Conservation (phyloP, 1,140 invertebrate genomes). For the Drosophila lini region DNA sequence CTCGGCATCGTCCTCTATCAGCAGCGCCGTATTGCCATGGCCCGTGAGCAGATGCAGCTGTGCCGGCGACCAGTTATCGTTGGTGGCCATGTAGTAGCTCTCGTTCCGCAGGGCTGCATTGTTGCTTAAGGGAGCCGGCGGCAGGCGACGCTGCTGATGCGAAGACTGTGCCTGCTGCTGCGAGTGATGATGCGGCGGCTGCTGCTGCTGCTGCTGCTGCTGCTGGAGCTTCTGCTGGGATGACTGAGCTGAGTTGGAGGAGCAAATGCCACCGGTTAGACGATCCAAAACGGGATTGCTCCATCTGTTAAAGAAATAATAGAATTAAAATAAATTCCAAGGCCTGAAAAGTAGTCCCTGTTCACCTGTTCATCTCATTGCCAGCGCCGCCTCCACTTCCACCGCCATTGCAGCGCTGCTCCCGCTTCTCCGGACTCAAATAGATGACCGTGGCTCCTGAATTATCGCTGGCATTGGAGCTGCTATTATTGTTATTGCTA, state of each 20-base stretch:
- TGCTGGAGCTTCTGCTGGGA: slow-evolving; percentile 41
- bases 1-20: slow-evolving; percentile 89
- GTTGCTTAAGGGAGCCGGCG: slow-evolving; percentile 57
- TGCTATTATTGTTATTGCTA: slow-evolving; percentile 58
- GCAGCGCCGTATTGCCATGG: slow-evolving; percentile 84
- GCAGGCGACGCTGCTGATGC: slow-evolving; percentile 52
- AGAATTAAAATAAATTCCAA: background rate
- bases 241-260: slow-evolving; percentile 67
- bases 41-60: slow-evolving; percentile 69
- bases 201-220: slow-evolving; percentile 45
- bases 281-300: slow-evolving; percentile 94
- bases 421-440: slow-evolving; percentile 85
- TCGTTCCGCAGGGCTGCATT: slow-evolving; percentile 88
- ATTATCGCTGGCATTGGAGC: slow-evolving; percentile 85
- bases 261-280: slow-evolving; percentile 89
- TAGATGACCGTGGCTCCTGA: slow-evolving; percentile 88
- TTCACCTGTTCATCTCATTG: slow-evolving; percentile 78
- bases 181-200: slow-evolving; percentile 33
- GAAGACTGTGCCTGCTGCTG: slow-evolving; percentile 38
- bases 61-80: slow-evolving; percentile 84
- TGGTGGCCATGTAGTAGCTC: slow-evolving; percentile 93
- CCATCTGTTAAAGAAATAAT: slow-evolving; percentile 58
- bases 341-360: too few species aligned
- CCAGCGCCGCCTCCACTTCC: slow-evolving; percentile 38
- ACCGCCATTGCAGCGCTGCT: slow-evolving; percentile 57